Conservation (phyloP, 2,888 invertebrate species). For the Tinea semifulvella region DNA sequence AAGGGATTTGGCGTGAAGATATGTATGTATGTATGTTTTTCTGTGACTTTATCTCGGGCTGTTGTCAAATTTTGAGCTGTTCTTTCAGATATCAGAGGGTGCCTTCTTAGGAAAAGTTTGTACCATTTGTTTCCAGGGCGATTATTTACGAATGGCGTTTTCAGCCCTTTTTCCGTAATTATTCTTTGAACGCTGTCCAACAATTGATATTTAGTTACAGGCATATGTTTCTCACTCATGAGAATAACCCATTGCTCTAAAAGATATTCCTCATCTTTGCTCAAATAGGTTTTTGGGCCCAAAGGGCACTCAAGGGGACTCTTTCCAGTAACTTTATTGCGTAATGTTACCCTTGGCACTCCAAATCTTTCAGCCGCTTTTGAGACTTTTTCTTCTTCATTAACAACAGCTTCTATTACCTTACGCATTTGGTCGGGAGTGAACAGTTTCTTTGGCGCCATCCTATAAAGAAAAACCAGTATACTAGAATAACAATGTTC, state of each 20-base stretch:
- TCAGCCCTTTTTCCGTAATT: slow-evolving; percentile 16
- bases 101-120: slow-evolving; percentile 19
- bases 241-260: slow-evolving; percentile 21
- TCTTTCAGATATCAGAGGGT: slow-evolving; percentile 19
- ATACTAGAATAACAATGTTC: slow-evolving; percentile 1
- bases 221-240: slow-evolving; percentile 19
- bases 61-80: not conserved
- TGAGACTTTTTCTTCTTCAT: slow-evolving; percentile 23
- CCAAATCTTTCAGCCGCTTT: slow-evolving; percentile 14
- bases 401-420: slow-evolving; percentile 16
- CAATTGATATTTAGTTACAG: slow-evolving; percentile 20
- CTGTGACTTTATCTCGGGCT: too few relatives aligned
- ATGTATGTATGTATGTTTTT: too few relatives aligned
- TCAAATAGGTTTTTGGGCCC: slow-evolving; percentile 18
- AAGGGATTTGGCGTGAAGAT: too few relatives aligned
- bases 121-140: slow-evolving; percentile 23
- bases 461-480: slow-evolving; percentile 8
- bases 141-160: slow-evolving; percentile 20
- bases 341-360: slow-evolving; percentile 9
- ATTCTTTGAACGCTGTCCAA: slow-evolving; percentile 21
- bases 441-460: slow-evolving; percentile 19
- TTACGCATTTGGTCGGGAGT: slow-evolving; percentile 17
- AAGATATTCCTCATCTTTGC: slow-evolving; percentile 17
- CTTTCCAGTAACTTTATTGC: slow-evolving; percentile 11
- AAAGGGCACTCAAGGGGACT: slow-evolving; percentile 13